phyloP scores from a whole-genome alignment of 2,888 invertebrate genomes.

The Candidula unifasciata region DNA sequence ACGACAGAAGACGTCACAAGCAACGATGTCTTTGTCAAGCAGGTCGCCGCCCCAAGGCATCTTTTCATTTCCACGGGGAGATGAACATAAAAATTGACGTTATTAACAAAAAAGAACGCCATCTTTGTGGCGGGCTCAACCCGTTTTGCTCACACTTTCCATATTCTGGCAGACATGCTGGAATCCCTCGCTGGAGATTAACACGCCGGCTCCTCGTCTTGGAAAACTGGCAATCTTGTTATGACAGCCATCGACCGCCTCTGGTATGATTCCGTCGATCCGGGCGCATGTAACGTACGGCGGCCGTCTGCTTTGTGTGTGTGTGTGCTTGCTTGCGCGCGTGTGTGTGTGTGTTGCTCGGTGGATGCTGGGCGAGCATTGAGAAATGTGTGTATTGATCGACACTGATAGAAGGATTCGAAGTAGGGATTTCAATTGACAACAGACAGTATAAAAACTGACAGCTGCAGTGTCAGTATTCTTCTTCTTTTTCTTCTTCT shows the following conservation, averaged over 20 bases:
- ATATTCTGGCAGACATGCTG: slow-evolving; percentile 20
- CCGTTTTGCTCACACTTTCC: not conserved
- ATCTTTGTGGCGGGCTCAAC: not conserved
- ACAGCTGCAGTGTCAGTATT: too few relatives aligned
- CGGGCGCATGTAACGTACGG: not conserved
- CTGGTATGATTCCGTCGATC: not conserved
- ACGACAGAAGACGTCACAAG: not conserved
- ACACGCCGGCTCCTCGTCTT: not conserved
- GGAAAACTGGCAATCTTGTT: not conserved
- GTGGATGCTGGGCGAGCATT: too few relatives aligned
- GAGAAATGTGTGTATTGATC: too few relatives aligned
- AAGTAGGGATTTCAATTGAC: too few relatives aligned
- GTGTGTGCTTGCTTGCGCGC: too few relatives aligned
- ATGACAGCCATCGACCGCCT: not conserved
- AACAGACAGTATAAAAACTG: too few relatives aligned
- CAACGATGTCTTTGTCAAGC: not conserved
- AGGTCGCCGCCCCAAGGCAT: not conserved
- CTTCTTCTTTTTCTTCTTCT: too few relatives aligned
- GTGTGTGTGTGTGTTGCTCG: too few relatives aligned
- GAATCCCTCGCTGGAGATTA: not conserved
- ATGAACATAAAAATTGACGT: not conserved
- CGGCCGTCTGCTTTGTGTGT: not conserved
- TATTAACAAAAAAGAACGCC: not conserved
- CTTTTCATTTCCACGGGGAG: not conserved
- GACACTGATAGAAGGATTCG: too few relatives aligned